phyloP scores from a whole-genome alignment of 2,113 vertebrate species.

The Atherinomorus stipes region DNA sequence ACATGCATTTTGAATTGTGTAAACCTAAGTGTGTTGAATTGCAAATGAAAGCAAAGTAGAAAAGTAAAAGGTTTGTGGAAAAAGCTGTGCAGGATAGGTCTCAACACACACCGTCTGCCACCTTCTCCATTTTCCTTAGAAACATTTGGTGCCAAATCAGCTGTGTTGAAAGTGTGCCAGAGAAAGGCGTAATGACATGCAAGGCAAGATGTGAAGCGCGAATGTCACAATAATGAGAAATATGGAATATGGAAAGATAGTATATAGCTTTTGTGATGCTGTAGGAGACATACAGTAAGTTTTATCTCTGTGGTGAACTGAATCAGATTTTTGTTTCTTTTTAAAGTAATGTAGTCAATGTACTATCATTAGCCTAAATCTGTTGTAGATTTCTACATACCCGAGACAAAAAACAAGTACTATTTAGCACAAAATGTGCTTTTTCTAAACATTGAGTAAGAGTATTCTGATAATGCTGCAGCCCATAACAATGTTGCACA shows the following conservation, averaged over 20 bases:
- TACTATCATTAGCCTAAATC: not conserved
- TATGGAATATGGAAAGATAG: no score
- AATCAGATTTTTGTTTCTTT: not conserved
- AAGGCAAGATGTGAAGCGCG: no score
- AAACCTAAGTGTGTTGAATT: no score
- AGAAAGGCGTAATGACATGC: no score
- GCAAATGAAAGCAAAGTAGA: not conserved
- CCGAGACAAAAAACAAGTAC: conserved; percentile 39
- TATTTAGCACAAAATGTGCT: conserved; percentile 53
- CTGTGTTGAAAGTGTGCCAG: not conserved
- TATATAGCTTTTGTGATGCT: no score
- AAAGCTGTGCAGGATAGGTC: not conserved
- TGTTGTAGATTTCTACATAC: not conserved
- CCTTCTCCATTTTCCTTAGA: not conserved
- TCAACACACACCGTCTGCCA: not conserved
- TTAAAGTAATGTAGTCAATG: not conserved
- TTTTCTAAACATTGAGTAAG: conserved; percentile 37
- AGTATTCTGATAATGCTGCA: conserved; percentile 49
- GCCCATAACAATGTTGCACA: conserved; percentile 39
- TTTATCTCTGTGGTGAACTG: no score
- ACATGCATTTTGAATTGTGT: no score
- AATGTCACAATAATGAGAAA: no score
- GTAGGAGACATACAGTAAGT: no score
- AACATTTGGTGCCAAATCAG: no score
- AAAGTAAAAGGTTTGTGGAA: not conserved